phyloP scores from a whole-genome alignment of 2,888 invertebrate genomes.

The Stenurella melanura region DNA sequence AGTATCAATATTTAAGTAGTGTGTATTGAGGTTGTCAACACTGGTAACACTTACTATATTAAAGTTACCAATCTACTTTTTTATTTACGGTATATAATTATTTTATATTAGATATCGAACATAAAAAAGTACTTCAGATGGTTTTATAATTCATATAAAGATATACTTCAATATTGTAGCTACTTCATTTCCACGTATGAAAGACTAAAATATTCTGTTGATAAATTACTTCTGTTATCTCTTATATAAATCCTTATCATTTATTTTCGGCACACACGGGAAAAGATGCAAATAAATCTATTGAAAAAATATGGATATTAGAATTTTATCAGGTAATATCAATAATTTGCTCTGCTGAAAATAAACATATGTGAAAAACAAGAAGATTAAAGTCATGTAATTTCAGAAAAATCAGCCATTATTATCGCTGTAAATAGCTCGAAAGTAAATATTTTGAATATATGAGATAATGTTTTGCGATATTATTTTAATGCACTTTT shows the following conservation, averaged over 20 bases:
- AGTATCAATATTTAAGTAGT: too few relatives aligned
- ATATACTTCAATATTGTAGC: neutral
- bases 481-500: slow-evolving; percentile 13
- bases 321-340: slow-evolving; percentile 31
- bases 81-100: neutral
- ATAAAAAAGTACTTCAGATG: neutral
- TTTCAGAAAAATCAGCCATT: slow-evolving; percentile 24
- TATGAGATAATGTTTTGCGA: slow-evolving; percentile 13
- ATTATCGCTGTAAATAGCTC: slow-evolving; percentile 29
- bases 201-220: slow-evolving; percentile 8
- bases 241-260: slow-evolving; percentile 23
- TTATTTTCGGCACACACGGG: slow-evolving; percentile 13
- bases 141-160: neutral
- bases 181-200: neutral
- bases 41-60: neutral
- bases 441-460: slow-evolving; percentile 45
- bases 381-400: slow-evolving; percentile 2
- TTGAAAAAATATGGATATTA: slow-evolving; percentile 14
- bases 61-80: neutral
- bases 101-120: neutral
- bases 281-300: slow-evolving; percentile 17
- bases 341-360: slow-evolving; percentile 21
- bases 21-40: too few relatives aligned
- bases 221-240: slow-evolving; percentile 35
- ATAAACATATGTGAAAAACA: slow-evolving; percentile 17